phyloP scores from a whole-genome alignment of 2,888 invertebrate genomes.

The Rhabditoides inermis region DNA sequence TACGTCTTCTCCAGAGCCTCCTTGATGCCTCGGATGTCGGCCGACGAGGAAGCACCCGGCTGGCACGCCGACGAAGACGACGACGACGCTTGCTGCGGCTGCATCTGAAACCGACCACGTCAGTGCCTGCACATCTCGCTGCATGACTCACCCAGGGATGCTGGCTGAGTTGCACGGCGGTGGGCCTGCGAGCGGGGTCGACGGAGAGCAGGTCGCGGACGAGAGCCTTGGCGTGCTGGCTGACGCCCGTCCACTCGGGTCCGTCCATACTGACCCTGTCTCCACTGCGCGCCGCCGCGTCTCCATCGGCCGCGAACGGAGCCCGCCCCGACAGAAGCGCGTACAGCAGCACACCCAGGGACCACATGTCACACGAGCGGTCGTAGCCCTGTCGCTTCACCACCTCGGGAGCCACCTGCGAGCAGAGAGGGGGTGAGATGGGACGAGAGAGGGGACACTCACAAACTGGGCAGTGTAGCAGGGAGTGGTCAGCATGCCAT shows the following conservation, averaged over 20 bases:
- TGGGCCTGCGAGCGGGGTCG: constrained; percentile 79
- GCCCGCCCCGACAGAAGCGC: constrained; percentile 80
- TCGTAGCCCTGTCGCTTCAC: constrained; percentile 94
- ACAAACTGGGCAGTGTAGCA: constrained; percentile 99
- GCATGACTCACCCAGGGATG: constrained; percentile 89
- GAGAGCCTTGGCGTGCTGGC: constrained; percentile 71
- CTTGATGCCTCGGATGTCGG: constrained; percentile 56
- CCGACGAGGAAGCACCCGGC: not conserved
- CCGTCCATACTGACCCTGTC: constrained; percentile 65
- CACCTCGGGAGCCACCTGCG: constrained; percentile 56
- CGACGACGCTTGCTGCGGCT: not conserved
- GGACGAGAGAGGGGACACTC: constrained; percentile 4
- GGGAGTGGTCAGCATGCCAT: constrained; percentile 96
- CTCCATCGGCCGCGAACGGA: constrained; percentile 67
- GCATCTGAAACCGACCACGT: not conserved
- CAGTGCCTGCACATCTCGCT: too few relatives aligned
- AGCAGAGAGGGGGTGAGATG: not conserved
- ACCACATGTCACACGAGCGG: constrained; percentile 98
- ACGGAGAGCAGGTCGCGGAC: constrained; percentile 86
- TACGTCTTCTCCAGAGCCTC: constrained; percentile 71
- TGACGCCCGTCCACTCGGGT: constrained; percentile 76
- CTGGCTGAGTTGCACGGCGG: constrained; percentile 74
- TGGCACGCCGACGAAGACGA: not conserved
- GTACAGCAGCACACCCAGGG: constrained; percentile 86
- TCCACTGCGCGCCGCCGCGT: constrained; percentile 81